Evolutionary conservation across 2,888 invertebrate species (phyloP), one percentile per base, ranked within the genome.

Genomic region (Octodonta nipae): DNA sequence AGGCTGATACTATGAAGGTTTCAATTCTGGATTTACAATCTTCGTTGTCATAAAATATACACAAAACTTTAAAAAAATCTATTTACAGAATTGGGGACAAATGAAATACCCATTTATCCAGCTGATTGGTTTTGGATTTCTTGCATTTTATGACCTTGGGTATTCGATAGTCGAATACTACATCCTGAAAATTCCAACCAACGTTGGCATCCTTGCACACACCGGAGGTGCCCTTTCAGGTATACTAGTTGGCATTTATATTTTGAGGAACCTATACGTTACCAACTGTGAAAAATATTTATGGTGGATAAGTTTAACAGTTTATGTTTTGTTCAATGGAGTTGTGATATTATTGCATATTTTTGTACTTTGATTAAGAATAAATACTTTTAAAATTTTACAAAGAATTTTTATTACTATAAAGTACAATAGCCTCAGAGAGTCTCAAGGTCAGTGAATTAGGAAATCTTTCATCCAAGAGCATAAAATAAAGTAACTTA

Each of bases 121-220:
- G 51, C 66, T 95, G 20, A 54, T 82, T 5, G 74, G 89, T 13
- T 84, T 95, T 53, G 46, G 87, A 0, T 59, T 87, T 4, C 68
- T 93, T 43, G 80, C 83, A 3, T 70, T 68, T 0, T 75, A 80
- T 22, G 96, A 96, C 61, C 68, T 91, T 28, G 85, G 87, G 14
- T 78, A 84, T 5, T 91, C 95, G 0, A 70, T 95, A 14, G 92
- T 91, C 63, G 79, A 84, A 55, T 70, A 86, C 8, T 88, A 89
- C 59, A 66, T 75, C 38, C 65, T 73, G 6, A 68, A 75, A 24
- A 62, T 69, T 1, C 64, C 72, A 29, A 77, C 78, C 52, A 75
- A 38, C 84, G 78, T 92, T 30, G 91, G 92, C 7, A 92, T 95
- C 54, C 80, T 86, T 2, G 93, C 95, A 8, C 96, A 96, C 63